Base-by-base conservation (phyloP, 2,888 invertebrate genomes). In the Strigamia transsilvanica region DNA sequence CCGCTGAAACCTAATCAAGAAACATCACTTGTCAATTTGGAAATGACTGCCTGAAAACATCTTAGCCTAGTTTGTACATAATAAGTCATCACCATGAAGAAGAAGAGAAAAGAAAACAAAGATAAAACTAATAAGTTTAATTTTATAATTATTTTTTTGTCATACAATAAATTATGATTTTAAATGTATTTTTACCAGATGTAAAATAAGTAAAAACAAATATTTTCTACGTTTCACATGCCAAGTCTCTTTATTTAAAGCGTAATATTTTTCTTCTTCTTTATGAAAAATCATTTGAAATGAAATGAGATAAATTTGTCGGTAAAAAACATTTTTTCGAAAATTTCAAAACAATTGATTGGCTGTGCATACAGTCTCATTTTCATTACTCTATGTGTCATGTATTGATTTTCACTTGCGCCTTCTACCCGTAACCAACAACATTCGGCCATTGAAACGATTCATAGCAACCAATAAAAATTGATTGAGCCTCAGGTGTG, bases 1-100 rank as follows among this genome's bases (percentile, higher is more conserved):
- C 83, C 83, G 9, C 66, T 83, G 5, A 83, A 82, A 81, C 82
- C 82, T 23, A 82, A 61, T 23, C 61, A 61, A 61, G 56, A 46
- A 21, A 23, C 61, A 6, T 42, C 61, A 12, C 61, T 61, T 7
- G 61, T 23, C 46, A 46, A 46, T 61, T 18, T 61, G 5, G 61
- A 61, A 61, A 61, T 61, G 18, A 12, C 21, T n/a, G 18, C 61
- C 1, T 61, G n/a, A 61, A 23, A 23, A 18, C 18, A 23, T 21
- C 46, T 46, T 46, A 15, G 12, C 15, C 46, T 46, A 46, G n/a
- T 23, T 61, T 61, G 61, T 61, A 61, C 13, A 61, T 61, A 61
- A 38, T 21, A 61, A 10, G 15, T 46, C 46, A 46, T 61, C 61
- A 7, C 18, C 12, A 18, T 61, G 56, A 18, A 18, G 27, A 27